These are phyloP conservation scores for Nannoperca australis DNA, from an alignment of 2,797 vertebrate species.

Conservation along the genomic window DNA sequence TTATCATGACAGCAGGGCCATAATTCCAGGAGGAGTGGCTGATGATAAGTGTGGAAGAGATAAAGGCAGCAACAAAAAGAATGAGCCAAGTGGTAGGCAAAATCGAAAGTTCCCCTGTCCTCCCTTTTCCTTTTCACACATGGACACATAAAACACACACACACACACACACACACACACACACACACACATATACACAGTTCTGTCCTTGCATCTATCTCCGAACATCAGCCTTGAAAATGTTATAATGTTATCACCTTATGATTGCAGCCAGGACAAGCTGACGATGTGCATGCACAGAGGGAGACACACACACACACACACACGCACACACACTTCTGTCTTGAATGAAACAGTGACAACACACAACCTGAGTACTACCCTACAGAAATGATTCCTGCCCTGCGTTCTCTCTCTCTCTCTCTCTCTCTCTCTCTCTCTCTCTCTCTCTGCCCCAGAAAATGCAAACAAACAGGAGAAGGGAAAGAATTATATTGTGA, in stretches of 20 bases:
- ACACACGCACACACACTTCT: slow-evolving; percentile 8
- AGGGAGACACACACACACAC: not conserved
- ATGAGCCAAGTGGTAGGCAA: not conserved
- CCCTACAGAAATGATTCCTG: slow-evolving; percentile 66
- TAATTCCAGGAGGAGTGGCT: slow-evolving; percentile 7
- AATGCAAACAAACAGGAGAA: slow-evolving; percentile 67
- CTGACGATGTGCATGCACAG: not conserved
- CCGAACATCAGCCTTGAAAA: slow-evolving; percentile 15
- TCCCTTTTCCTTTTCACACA: not conserved
- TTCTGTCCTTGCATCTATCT: not conserved
- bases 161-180: not conserved
- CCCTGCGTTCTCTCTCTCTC: slow-evolving; percentile 54
- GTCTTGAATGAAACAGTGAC: slow-evolving; percentile 59
- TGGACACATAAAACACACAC: not conserved
- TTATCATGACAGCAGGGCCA: not conserved
- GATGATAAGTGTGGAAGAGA: not conserved
- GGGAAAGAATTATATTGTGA: slow-evolving; percentile 65
- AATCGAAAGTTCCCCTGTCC: not conserved
- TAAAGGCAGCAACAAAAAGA: slow-evolving; percentile 7
- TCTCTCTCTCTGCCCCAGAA: slow-evolving; percentile 65
- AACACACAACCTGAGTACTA: slow-evolving; percentile 68
- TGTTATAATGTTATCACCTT: slow-evolving; percentile 1
- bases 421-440: slow-evolving; percentile 18
- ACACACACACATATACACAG: not conserved
- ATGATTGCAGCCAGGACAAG: slow-evolving; percentile 15